Conservation (phyloP, 92 coral and sea anemone genomes). For the Meandrina meandrites region DNA sequence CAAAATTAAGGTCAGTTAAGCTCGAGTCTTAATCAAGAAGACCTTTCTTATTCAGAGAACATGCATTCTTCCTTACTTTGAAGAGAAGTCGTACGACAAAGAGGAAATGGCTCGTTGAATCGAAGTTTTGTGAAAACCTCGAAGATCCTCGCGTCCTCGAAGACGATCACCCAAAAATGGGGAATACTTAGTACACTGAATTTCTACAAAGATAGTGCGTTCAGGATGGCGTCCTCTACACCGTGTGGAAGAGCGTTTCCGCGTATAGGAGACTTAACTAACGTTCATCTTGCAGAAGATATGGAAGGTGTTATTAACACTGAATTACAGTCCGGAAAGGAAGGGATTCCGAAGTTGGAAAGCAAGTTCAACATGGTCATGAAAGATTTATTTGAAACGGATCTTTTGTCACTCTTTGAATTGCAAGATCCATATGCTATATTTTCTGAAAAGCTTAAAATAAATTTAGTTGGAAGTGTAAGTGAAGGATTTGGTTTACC, state of each 20-base stretch:
- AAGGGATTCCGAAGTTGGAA: conserved; percentile 29
- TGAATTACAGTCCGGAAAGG: conserved; percentile 30
- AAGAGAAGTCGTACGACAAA: no score
- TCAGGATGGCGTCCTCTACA: conserved; percentile 13
- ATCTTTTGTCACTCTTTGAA: conserved; percentile 35
- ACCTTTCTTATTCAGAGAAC: no score
- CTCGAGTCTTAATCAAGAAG: no score
- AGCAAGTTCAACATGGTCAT: conserved; percentile 29
- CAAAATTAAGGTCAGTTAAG: no score
- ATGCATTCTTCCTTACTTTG: no score
- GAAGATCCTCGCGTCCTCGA: no score
- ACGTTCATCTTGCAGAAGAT: conserved; percentile 19
- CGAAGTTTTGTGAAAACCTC: no score
- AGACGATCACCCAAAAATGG: no score
- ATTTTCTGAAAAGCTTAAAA: conserved; percentile 28
- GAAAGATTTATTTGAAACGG: conserved; percentile 43
- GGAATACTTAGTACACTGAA: not conserved
- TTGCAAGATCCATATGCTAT: conserved; percentile 48
- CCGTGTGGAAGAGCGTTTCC: conserved; percentile 29
- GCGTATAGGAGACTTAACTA: conserved; percentile 13
- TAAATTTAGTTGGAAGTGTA: conserved; percentile 39
- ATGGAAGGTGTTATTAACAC: conserved; percentile 4
- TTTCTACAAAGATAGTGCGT: not conserved
- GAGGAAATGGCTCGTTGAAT: no score
- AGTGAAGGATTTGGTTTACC: conserved; percentile 52